These are phyloP conservation scores for Oriolus oriolus DNA, from an alignment of 2,113 vertebrate genomes.

Conservation along the genomic window DNA sequence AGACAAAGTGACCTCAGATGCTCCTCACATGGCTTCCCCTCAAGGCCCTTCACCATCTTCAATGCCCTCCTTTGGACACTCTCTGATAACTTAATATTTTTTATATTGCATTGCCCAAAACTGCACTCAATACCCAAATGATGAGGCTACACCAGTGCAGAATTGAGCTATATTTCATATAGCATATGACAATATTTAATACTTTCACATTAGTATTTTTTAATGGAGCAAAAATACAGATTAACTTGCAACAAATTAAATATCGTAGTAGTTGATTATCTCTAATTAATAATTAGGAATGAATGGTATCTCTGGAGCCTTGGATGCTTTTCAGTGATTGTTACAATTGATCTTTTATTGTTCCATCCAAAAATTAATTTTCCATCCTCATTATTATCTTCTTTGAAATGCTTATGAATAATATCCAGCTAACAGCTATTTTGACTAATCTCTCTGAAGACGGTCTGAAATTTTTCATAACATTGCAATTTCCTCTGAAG, in stretches of 20 bases:
- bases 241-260: background rate
- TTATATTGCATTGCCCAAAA: background rate
- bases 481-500: background rate
- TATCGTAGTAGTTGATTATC: background rate
- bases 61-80: background rate
- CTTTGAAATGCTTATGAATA: background rate
- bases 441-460: background rate
- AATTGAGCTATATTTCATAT: background rate
- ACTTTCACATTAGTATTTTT: background rate
- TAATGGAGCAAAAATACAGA: background rate
- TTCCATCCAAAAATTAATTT: constrained; percentile 39
- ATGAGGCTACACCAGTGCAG: background rate
- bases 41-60: background rate
- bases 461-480: background rate
- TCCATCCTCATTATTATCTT: background rate
- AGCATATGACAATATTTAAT: background rate
- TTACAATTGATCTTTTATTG: constrained; percentile 19
- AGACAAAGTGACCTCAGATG: fast-evolving
- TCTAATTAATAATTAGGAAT: constrained; percentile 10
- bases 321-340: background rate
- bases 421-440: background rate
- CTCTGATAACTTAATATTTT: background rate
- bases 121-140: background rate
- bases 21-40: fast-evolving
- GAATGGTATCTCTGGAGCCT: background rate